A percentile compares a stretch with the other conserved stretches of the same genome.
Evolutionary conservation across 2,797 vertebrate species (phyloP).

Genomic region (Molossus molossus): DNA sequence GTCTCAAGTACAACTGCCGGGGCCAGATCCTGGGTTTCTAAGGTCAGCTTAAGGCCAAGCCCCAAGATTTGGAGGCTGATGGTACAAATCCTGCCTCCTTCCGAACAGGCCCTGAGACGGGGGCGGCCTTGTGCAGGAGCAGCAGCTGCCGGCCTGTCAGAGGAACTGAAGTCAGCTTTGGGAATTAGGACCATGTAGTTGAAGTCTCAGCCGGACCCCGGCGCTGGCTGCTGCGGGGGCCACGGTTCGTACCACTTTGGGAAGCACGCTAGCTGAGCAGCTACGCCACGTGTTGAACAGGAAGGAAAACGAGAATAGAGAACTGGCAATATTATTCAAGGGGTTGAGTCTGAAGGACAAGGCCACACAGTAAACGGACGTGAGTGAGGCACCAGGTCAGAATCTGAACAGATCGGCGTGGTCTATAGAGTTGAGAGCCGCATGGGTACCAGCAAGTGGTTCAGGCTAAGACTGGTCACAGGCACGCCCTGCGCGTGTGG

Average conservation of each 20-base stretch:
- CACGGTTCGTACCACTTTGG: background rate
- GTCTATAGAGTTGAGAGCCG: background rate
- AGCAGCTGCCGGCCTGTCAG: background rate
- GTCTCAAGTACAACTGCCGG: background rate
- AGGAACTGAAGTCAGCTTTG: background rate
- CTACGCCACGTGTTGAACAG: background rate
- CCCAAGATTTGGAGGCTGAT: background rate
- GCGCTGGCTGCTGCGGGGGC: background rate
- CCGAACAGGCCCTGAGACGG: background rate
- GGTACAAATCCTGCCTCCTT: background rate
- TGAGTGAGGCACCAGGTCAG: background rate
- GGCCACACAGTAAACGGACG: background rate
- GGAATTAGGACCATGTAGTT: background rate
- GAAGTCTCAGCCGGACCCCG: background rate
- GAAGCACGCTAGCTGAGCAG: background rate
- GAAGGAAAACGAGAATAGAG: background rate
- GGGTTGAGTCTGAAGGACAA: background rate
- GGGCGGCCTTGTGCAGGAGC: background rate
- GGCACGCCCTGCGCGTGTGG: background rate
- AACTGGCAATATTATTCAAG: background rate
- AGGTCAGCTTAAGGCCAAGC: background rate
- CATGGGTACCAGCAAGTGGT: background rate
- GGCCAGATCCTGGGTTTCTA: background rate
- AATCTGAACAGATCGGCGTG: background rate
- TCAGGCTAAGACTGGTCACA: background rate